These are phyloP conservation scores for Channa argus DNA, from an alignment of 2,113 vertebrate species.

Conservation along the genomic window DNA sequence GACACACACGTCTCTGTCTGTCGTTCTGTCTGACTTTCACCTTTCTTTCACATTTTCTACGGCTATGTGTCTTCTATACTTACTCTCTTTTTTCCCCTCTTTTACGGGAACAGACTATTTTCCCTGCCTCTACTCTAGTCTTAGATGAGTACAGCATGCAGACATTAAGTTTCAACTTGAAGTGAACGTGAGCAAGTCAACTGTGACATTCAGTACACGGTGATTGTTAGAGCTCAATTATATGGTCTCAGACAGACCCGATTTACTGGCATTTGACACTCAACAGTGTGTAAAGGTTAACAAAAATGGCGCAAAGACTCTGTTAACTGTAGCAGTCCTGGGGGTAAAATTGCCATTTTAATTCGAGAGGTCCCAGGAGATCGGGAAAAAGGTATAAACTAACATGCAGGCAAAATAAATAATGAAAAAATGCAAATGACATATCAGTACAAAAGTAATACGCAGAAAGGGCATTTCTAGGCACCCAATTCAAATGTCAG, in stretches of 20 bases:
- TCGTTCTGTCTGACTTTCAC: neutral
- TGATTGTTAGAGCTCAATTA: neutral
- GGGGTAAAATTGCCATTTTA: constrained; percentile 36
- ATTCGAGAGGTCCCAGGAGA: constrained; percentile 31
- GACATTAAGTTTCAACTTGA: neutral
- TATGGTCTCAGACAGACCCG: neutral
- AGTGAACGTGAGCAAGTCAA: neutral
- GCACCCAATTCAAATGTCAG: neutral
- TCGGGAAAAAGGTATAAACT: constrained; percentile 20
- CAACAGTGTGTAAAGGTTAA: neutral
- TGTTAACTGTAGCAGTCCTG: constrained; percentile 9
- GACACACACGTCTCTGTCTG: constrained; percentile 18
- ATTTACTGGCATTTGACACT: constrained; percentile 19
- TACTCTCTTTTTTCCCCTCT: neutral
- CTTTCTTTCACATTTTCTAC: constrained; percentile 3
- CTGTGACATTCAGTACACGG: neutral
- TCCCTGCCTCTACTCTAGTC: neutral
- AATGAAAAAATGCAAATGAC: constrained; percentile 7
- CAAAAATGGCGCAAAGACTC: constrained; percentile 10
- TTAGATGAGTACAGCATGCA: neutral
- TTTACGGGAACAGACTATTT: neutral
- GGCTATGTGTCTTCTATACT: constrained; percentile 7
- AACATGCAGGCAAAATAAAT: neutral
- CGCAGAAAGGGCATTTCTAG: constrained; percentile 1
- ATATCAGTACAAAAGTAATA: neutral